phyloP scores from a whole-genome alignment of 2,888 invertebrate genomes.

The Rhagonycha lutea region DNA sequence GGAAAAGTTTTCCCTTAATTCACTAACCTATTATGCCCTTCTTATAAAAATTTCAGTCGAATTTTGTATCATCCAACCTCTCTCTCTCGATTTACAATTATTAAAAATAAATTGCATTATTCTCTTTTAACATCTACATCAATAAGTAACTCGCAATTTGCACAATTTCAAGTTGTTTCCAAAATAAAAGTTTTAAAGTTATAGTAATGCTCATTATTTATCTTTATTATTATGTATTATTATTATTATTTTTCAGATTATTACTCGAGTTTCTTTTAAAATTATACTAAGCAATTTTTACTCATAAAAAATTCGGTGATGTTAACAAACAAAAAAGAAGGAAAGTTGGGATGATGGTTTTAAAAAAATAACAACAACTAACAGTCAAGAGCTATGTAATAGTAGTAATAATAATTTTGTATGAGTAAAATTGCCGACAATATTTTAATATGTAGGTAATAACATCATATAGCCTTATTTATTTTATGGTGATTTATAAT shows the following conservation, averaged over 20 bases:
- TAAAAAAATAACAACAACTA: not conserved
- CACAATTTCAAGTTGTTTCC: not conserved
- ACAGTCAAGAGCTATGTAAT: not conserved
- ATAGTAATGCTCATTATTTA: not conserved
- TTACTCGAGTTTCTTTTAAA: not conserved
- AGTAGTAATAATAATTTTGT: not conserved
- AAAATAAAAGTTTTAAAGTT: not conserved
- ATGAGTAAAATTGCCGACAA: not conserved
- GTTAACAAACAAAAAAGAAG: not conserved
- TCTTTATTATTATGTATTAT: not conserved
- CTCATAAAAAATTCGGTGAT: not conserved
- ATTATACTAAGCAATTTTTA: not conserved
- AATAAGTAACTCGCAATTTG: not conserved
- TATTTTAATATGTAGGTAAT: not conserved
- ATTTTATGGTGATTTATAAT: slow-evolving; percentile 9
- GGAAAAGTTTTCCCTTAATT: not conserved
- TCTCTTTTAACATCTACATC: not conserved
- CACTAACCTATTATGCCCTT: not conserved
- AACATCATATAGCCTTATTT: not conserved
- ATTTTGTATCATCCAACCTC: not conserved
- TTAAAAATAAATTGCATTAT: not conserved
- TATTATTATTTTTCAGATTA: not conserved
- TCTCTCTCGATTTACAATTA: not conserved
- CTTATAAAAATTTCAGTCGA: not conserved
- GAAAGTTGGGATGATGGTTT: not conserved